phyloP scores from a whole-genome alignment of 1,140 invertebrate genomes.

The Cydia amplana region DNA sequence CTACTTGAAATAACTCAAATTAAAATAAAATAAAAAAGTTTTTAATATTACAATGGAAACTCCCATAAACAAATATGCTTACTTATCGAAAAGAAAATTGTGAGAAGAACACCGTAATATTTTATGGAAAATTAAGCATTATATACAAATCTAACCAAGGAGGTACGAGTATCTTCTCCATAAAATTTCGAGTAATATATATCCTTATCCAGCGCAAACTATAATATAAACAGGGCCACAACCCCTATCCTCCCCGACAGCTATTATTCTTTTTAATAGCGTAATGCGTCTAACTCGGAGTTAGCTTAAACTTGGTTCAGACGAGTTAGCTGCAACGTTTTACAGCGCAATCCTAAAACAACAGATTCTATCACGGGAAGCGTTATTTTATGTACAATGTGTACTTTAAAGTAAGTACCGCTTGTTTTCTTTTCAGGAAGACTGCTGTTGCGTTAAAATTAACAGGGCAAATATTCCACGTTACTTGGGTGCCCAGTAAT shows the following conservation, averaged over 20 bases:
- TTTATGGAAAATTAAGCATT: no score
- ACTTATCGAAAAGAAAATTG: no score
- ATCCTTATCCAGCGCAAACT: not conserved
- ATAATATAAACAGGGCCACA: slow-evolving; percentile 17
- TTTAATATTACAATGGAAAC: no score
- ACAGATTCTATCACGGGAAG: slow-evolving; percentile 1
- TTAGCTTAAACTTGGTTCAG: slow-evolving; percentile 28
- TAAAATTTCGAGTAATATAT: not conserved
- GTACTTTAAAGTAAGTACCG: not conserved
- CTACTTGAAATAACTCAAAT: no score
- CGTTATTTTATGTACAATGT: slow-evolving; percentile 1
- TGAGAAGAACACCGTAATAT: no score
- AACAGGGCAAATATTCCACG: not conserved
- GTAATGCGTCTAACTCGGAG: slow-evolving; percentile 29
- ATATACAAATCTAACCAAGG: no score
- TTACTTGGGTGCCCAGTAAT: no score
- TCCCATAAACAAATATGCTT: no score
- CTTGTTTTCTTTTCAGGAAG: not conserved
- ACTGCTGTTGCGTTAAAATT: not conserved
- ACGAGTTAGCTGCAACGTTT: slow-evolving; percentile 23
- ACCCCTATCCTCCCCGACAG: slow-evolving; percentile 7
- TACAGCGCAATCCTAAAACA: slow-evolving; percentile 24
- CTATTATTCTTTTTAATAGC: slow-evolving; percentile 32
- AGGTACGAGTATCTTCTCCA: not conserved
- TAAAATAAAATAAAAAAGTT: no score